phyloP scores from a whole-genome alignment of 2,888 invertebrate genomes.

The Cosmia trapezina region DNA sequence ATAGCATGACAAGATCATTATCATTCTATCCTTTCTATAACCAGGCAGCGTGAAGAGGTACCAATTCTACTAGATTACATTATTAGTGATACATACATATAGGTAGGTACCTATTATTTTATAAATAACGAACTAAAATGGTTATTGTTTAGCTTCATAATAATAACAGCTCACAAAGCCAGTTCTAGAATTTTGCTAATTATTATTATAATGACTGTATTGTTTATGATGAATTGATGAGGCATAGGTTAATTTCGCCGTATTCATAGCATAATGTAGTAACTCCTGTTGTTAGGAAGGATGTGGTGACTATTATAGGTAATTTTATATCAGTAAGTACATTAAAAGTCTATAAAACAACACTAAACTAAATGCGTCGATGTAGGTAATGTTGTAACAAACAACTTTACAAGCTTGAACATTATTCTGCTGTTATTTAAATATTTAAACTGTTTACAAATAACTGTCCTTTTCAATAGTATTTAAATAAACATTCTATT shows the following conservation, averaged over 20 bases:
- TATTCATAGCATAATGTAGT: constrained; percentile 20
- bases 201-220: constrained; percentile 1
- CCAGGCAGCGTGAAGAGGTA: not conserved
- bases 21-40: too few relatives aligned
- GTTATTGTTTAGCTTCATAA: not conserved
- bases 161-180: not conserved
- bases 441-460: not conserved
- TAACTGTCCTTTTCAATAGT: not conserved
- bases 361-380: constrained; percentile 12
- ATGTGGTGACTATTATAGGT: constrained; percentile 35
- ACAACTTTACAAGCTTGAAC: not conserved
- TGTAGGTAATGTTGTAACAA: not conserved
- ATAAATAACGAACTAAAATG: not conserved
- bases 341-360: constrained; percentile 12
- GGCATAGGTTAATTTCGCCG: constrained; percentile 16
- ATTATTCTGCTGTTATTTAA: not conserved
- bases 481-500: not conserved
- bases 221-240: constrained; percentile 24
- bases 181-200: not conserved
- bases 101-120: not conserved
- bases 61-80: not conserved
- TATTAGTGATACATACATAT: not conserved
- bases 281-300: constrained; percentile 20
- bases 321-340: constrained; percentile 25
- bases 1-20: too few relatives aligned